Conservation (phyloP, 2,797 vertebrate species). For the Oophaga sylvatica region DNA sequence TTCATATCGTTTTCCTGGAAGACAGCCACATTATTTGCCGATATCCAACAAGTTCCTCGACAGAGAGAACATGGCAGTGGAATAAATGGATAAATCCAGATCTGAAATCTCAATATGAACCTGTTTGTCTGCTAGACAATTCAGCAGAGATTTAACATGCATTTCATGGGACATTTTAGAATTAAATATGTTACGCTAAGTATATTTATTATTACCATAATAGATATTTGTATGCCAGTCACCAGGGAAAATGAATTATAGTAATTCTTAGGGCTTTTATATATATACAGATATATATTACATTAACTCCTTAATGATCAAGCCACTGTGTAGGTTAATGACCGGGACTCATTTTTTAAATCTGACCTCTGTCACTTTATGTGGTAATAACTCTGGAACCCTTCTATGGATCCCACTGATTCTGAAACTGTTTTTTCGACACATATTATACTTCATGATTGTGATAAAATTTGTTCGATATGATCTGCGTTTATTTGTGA, state of each 20-base stretch:
- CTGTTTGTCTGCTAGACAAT: neutral
- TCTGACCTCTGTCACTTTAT: no score
- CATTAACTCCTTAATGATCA: no score
- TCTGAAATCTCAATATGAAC: conserved; percentile 24
- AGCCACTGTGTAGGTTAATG: no score
- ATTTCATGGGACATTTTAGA: neutral
- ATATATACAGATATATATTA: no score
- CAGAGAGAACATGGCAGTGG: conserved; percentile 18
- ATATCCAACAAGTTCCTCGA: conserved; percentile 34
- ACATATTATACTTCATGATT: no score
- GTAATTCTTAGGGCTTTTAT: neutral
- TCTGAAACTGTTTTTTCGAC: no score
- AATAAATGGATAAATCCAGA: conserved; percentile 13
- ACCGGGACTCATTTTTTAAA: no score
- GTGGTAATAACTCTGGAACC: no score
- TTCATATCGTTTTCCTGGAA: conserved; percentile 36
- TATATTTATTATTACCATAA: neutral
- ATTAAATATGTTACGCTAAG: neutral
- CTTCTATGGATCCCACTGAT: no score
- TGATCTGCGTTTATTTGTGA: no score
- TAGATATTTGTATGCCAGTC: neutral
- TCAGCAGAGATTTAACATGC: neutral
- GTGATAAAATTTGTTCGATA: no score
- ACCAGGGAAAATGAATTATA: neutral
- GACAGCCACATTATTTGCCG: conserved; percentile 33